These are phyloP conservation scores for Blastomussa wellsi DNA, from an alignment of 92 coral and sea anemone genomes.

Conservation along the genomic window DNA sequence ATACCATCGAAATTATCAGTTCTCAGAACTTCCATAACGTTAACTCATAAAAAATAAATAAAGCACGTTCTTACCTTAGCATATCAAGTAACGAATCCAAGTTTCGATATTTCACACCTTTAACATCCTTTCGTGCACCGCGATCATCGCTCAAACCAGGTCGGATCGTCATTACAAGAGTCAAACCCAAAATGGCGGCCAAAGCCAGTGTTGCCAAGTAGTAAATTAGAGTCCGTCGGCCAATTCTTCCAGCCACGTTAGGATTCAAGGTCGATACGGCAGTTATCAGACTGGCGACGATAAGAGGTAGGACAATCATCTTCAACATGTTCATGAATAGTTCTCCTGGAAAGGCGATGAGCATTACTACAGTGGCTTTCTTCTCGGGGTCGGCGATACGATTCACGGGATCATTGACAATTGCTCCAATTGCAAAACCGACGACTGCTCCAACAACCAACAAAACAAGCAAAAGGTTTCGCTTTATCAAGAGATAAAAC, in stretches of 20 bases:
- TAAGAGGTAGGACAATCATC: slow-evolving; percentile 81
- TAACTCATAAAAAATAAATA: neutral
- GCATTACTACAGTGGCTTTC: slow-evolving; percentile 64
- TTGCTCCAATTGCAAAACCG: slow-evolving; percentile 77
- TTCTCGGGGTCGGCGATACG: slow-evolving; percentile 56
- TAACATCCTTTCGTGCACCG: slow-evolving; percentile 21
- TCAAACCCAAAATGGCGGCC: slow-evolving; percentile 81
- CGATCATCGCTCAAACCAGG: slow-evolving; percentile 65
- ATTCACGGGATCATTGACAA: slow-evolving; percentile 68
- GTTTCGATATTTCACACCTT: slow-evolving; percentile 47
- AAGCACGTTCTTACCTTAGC: slow-evolving; percentile 47
- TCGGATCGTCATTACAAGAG: slow-evolving; percentile 69
- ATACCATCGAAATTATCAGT: no score
- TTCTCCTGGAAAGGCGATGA: slow-evolving; percentile 91
- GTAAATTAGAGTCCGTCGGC: slow-evolving; percentile 80
- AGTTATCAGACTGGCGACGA: slow-evolving; percentile 83
- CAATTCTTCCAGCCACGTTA: slow-evolving; percentile 83
- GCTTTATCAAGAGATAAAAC: neutral
- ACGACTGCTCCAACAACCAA: slow-evolving; percentile 74
- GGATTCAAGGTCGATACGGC: slow-evolving; percentile 86
- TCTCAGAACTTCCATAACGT: neutral
- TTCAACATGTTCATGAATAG: slow-evolving; percentile 88
- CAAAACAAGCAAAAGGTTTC: slow-evolving; percentile 66
- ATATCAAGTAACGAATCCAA: slow-evolving; percentile 69
- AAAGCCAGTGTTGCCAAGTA: slow-evolving; percentile 73